A percentile compares a stretch with the other conserved stretches of the same genome.
Conservation (phyloP, 2,113 vertebrate genomes). For the Baryphthengus martii region DNA sequence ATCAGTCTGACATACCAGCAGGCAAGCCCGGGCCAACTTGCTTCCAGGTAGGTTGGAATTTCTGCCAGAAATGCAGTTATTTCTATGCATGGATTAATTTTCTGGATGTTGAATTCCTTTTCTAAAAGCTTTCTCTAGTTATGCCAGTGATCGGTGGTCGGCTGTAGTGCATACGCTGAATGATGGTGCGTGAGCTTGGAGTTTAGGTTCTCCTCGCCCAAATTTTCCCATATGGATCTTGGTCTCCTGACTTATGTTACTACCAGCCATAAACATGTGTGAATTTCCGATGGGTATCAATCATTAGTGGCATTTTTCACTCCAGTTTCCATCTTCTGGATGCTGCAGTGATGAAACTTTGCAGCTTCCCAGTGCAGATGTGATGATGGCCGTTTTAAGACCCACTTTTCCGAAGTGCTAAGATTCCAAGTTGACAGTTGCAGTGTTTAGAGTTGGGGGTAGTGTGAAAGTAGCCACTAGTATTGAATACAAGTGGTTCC, state of each 20-base stretch:
- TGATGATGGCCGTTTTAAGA: neutral
- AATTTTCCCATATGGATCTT: neutral
- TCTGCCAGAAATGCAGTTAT: neutral
- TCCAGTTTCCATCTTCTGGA: neutral
- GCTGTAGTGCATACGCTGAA: neutral
- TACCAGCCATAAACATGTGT: neutral
- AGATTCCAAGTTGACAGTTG: neutral
- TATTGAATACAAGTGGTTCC: neutral
- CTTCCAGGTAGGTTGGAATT: conserved; percentile 85
- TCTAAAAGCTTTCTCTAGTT: neutral
- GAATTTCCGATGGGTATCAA: neutral
- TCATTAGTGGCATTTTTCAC: neutral
- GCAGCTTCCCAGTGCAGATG: neutral
- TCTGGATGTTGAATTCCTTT: neutral
- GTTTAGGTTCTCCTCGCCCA: neutral
- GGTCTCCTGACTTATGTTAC: neutral
- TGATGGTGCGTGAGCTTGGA: neutral
- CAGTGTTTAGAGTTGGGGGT: neutral
- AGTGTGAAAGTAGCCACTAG: neutral
- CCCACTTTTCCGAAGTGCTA: neutral
- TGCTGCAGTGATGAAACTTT: neutral
- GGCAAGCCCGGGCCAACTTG: conserved; percentile 94
- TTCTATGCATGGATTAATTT: neutral
- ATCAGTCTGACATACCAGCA: conserved; percentile 91
- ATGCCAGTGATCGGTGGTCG: neutral